Evolutionary conservation across 2,113 vertebrate species (phyloP), one percentile per base, ranked within the genome.

Genomic region (Poecile atricapillus): DNA sequence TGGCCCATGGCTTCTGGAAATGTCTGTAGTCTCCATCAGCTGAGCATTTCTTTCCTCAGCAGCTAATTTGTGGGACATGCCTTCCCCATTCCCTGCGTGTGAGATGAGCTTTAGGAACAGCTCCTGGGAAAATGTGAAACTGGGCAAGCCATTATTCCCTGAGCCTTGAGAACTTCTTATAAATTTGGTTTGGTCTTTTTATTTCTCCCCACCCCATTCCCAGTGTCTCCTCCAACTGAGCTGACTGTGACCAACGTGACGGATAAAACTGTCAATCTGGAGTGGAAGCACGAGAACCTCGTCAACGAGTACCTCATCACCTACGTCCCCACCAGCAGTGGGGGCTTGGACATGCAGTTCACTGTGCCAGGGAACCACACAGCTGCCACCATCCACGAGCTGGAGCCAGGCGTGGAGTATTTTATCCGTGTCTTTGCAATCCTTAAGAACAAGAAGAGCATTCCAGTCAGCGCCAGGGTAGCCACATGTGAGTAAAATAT

Each of bases 401-500:
- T 99, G 46, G 99, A 99, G 94, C 99, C 99, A 0, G 99, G 99
- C 0, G 98, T 99, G 16, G 99, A 99, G 93, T 99, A 99, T 65
- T 98, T 99, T 11, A 99, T 99, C 95, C 99, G 98, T 0, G 99
- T 99, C 46, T 99, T 99, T 37, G 99, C 99, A 76, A 95, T 99
- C 92, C 98, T 99, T 15, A 99, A 98, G 96, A 99, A 99, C 97
- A 98, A 99, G 98, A 99, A 87, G 95, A 99, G 99, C 46, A 97
- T 99, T 76, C 99, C 99, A 9, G 99, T 99, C 95, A 99, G 98
- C 2, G 99, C 99, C 74, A 97, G 99, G 20, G 98, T 99, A 58
- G 99, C 99, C 68, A 99, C 99, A 24, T 98, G 99, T 99, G 89
- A 98, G 98, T 98, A 82, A 25, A 43, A 39, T 22, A 63, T 56